phyloP scores from a whole-genome alignment of 2,113 vertebrate species.

The Alexandromys fortis region DNA sequence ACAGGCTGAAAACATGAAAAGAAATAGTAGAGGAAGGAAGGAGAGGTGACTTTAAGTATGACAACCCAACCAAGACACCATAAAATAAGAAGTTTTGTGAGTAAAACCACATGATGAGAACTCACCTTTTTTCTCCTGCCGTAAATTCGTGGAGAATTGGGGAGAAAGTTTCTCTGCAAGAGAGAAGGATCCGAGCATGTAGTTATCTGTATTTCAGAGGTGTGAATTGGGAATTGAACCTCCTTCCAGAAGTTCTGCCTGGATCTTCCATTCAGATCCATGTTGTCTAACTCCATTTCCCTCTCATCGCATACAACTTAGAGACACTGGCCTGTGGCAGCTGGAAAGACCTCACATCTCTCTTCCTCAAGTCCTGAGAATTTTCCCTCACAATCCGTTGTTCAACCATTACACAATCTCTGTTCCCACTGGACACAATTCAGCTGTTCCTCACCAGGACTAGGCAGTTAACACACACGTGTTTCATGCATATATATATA shows the following conservation, averaged over 20 bases:
- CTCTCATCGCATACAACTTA: background rate
- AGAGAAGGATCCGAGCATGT: slow-evolving; percentile 27
- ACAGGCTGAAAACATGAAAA: background rate
- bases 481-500: background rate
- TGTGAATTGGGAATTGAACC: background rate
- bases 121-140: slow-evolving; percentile 12
- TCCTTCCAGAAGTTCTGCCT: slow-evolving; percentile 1
- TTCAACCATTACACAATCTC: background rate
- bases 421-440: background rate
- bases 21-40: background rate
- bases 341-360: background rate
- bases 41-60: background rate
- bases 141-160: background rate
- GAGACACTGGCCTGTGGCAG: background rate
- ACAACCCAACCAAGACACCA: background rate
- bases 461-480: background rate
- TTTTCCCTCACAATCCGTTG: background rate
- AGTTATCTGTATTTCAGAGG: background rate
- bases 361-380: background rate
- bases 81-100: background rate
- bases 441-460: background rate
- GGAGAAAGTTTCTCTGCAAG: slow-evolving; percentile 53
- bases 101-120: background rate
- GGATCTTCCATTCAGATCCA: background rate
- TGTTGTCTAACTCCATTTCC: background rate